phyloP scores from a whole-genome alignment of 2,797 vertebrate genomes.

The Paguma larvata region DNA sequence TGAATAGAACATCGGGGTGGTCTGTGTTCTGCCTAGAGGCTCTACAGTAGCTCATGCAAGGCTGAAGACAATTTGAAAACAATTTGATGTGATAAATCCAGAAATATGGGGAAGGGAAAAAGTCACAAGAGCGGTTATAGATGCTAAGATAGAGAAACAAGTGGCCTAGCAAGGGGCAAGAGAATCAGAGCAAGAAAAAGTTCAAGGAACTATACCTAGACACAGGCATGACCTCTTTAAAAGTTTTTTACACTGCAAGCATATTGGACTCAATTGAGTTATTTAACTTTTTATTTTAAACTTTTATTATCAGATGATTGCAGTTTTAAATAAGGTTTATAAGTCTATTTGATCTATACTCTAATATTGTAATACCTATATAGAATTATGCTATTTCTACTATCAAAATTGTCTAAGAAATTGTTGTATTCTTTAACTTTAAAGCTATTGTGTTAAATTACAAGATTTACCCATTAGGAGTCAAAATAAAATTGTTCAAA shows the following conservation, averaged over 20 bases:
- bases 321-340: neutral
- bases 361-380: neutral
- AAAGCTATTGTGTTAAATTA: neutral
- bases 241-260: neutral
- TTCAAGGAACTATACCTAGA: neutral
- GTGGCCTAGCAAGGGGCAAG: neutral
- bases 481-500: neutral
- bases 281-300: neutral
- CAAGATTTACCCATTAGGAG: neutral
- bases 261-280: neutral
- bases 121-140: neutral
- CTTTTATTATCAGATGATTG: neutral
- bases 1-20: neutral
- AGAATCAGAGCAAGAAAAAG: neutral
- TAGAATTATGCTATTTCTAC: neutral
- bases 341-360: neutral
- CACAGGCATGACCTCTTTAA: neutral
- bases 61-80: neutral
- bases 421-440: neutral
- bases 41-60: neutral
- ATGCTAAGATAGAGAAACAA: neutral
- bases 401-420: neutral
- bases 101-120: neutral
- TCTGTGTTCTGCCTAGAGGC: neutral
- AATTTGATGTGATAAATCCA: neutral